phyloP scores from a whole-genome alignment of 2,113 vertebrate species.

The Thamnaconus septentrionalis region DNA sequence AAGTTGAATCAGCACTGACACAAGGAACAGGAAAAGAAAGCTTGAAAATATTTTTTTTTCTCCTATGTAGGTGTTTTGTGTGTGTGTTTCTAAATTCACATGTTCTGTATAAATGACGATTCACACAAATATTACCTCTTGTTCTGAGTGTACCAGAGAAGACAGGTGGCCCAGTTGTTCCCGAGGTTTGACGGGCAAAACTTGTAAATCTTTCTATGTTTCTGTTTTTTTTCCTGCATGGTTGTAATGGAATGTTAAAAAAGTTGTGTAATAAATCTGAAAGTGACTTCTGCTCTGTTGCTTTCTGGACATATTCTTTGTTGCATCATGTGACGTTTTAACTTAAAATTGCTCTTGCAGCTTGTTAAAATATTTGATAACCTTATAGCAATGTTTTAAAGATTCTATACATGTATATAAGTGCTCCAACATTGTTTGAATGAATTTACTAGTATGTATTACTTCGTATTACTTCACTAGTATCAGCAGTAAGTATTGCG shows the following conservation, averaged over 20 bases:
- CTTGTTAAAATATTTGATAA: too few species aligned
- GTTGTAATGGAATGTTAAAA: constrained; percentile 73
- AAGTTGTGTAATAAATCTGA: constrained; percentile 72
- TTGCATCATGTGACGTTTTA: background rate
- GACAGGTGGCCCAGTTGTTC: constrained; percentile 34
- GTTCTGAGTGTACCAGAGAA: constrained; percentile 31
- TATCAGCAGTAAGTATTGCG: too few species aligned
- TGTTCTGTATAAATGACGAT: constrained; percentile 18
- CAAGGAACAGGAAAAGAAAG: background rate
- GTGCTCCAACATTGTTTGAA: too few species aligned
- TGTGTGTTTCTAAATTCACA: background rate
- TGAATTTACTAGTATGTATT: too few species aligned
- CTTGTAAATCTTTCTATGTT: constrained; percentile 54
- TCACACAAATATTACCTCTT: constrained; percentile 33
- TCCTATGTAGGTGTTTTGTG: background rate
- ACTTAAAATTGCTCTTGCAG: too few species aligned
- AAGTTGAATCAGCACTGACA: constrained; percentile 7
- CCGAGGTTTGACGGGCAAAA: constrained; percentile 37
- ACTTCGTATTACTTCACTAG: too few species aligned
- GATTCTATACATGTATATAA: too few species aligned
- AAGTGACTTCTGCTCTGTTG: constrained; percentile 13
- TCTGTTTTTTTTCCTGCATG: constrained; percentile 70
- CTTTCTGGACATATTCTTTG: background rate
- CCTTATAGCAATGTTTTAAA: background rate
- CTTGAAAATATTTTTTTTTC: background rate